phyloP scores from a whole-genome alignment of 2,113 vertebrate species.

The Dinomys branickii region DNA sequence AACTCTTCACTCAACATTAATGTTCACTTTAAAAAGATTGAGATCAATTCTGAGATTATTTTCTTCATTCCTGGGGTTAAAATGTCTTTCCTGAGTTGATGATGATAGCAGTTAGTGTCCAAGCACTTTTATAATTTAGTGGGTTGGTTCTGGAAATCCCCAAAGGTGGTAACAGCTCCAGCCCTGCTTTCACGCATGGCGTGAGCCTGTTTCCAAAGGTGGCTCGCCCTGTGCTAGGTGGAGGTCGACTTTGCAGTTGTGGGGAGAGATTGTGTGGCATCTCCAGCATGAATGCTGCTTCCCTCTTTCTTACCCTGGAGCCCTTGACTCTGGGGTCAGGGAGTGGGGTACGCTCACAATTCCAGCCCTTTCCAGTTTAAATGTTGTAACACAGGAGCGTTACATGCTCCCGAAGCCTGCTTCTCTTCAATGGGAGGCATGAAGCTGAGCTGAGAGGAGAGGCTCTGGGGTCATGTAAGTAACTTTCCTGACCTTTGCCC shows the following conservation, averaged over 20 bases:
- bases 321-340: not conserved
- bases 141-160: not conserved
- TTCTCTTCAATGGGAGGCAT: constrained; percentile 34
- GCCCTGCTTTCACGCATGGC: not conserved
- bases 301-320: not conserved
- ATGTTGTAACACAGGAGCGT: not conserved
- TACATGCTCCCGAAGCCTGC: not conserved
- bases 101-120: not conserved
- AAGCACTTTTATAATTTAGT: not conserved
- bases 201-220: not conserved
- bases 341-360: not conserved
- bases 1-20: not conserved
- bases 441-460: constrained; percentile 39
- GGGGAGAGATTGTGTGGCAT: not conserved
- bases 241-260: not conserved
- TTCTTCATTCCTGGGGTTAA: constrained; percentile 14
- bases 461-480: constrained; percentile 21
- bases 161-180: not conserved
- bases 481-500: not conserved
- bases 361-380: not conserved
- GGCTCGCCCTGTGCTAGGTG: not conserved
- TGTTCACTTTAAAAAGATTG: constrained; percentile 8
- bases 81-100: constrained; percentile 23
- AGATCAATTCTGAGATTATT: constrained; percentile 1
- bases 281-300: not conserved